Evolutionary conservation across 1,140 invertebrate species (phyloP).

Genomic region (Metopolophium dirhodum): DNA sequence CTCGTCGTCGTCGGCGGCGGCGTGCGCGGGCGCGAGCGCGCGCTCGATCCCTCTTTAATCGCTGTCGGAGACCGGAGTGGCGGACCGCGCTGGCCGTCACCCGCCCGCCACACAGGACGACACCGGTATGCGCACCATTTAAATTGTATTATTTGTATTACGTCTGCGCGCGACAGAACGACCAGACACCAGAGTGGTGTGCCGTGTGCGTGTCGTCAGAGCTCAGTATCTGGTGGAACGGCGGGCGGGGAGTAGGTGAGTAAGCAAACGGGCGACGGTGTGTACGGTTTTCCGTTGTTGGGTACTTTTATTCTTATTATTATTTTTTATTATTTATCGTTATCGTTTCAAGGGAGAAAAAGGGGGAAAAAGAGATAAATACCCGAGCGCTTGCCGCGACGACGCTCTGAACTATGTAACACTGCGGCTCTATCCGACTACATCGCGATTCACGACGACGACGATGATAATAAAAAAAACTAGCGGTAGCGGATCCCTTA

Average conservation of each 20-base stretch:
- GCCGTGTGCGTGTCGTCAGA: neutral
- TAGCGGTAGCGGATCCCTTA: neutral
- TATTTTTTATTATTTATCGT: constrained; percentile 13
- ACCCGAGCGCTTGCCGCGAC: constrained; percentile 31
- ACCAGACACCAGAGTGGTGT: neutral
- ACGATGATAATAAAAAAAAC: constrained; percentile 24
- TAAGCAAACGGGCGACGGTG: neutral
- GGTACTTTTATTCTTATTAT: neutral
- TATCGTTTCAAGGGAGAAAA: constrained; percentile 17
- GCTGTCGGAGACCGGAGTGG: neutral
- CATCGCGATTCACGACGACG: too few species aligned
- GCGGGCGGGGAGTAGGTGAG: too few species aligned
- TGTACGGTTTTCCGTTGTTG: neutral
- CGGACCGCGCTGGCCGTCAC: neutral
- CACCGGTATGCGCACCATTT: neutral
- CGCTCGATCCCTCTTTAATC: neutral
- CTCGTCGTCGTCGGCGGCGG: too few species aligned
- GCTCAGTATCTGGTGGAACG: neutral
- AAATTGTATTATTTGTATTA: constrained; percentile 12
- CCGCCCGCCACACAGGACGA: neutral
- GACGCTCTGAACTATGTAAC: constrained; percentile 18
- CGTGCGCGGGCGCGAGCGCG: too few species aligned
- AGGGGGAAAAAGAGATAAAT: constrained; percentile 45
- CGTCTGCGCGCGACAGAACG: neutral
- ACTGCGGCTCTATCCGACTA: neutral